phyloP scores from a whole-genome alignment of 1,140 invertebrate genomes.

The Ladona fulva region DNA sequence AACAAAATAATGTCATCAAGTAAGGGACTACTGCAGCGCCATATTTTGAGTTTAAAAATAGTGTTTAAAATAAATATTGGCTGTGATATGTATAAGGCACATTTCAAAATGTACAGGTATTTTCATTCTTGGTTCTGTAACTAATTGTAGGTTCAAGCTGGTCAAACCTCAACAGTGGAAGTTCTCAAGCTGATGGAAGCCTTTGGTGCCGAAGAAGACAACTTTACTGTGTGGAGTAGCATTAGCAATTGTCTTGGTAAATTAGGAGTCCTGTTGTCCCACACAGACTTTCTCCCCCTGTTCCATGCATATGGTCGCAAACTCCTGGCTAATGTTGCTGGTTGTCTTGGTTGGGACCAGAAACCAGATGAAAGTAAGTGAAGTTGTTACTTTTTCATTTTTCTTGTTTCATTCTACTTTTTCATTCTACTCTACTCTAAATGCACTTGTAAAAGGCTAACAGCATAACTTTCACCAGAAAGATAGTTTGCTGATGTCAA shows the following conservation, averaged over 20 bases:
- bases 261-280: conserved; percentile 61
- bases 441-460: no score
- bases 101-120: no score
- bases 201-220: conserved; percentile 70
- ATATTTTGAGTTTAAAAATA: no score
- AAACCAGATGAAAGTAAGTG: conserved; percentile 53
- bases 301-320: conserved; percentile 64
- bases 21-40: no score
- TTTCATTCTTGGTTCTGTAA: no score
- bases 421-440: no score
- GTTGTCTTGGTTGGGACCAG: conserved; percentile 68
- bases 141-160: conserved; percentile 60
- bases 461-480: no score
- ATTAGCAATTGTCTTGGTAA: conserved; percentile 71
- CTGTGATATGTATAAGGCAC: no score
- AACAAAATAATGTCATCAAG: no score
- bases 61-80: no score
- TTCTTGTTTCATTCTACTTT: no score
- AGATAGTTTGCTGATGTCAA: no score
- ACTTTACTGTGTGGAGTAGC: conserved; percentile 87
- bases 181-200: conserved; percentile 63
- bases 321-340: conserved; percentile 58
- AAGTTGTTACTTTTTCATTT: background rate
- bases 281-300: conserved; percentile 57
- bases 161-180: conserved; percentile 67